Evolutionary conservation across 2,888 invertebrate species (phyloP).

Genomic region (Seladonia tumulorum): DNA sequence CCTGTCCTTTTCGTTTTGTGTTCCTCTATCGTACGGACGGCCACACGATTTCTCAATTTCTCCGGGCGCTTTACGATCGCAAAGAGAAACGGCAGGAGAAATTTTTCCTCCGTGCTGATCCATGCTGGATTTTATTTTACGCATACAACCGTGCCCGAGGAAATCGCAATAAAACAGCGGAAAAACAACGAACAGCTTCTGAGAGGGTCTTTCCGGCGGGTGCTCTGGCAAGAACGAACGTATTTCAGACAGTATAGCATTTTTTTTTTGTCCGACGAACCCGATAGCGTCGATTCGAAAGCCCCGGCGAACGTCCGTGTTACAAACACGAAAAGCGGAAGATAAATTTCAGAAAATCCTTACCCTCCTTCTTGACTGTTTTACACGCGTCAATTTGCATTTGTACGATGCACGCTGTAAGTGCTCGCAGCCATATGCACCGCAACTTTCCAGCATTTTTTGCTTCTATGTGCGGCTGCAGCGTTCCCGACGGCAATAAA

Average conservation of each 20-base stretch:
- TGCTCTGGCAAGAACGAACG: neutral
- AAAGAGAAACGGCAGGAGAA: neutral
- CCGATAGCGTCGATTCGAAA: neutral
- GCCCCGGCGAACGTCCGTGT: neutral
- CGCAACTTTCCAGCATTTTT: neutral
- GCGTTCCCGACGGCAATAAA: neutral
- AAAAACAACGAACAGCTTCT: slow-evolving; percentile 19
- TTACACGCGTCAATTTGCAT: neutral
- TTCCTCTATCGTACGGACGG: neutral
- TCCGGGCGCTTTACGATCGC: slow-evolving; percentile 35
- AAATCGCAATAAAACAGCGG: slow-evolving; percentile 21
- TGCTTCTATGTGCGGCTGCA: neutral
- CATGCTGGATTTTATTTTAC: slow-evolving; percentile 41
- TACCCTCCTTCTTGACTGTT: neutral
- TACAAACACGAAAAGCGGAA: neutral
- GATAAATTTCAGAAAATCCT: neutral
- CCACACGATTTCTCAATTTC: slow-evolving; percentile 19
- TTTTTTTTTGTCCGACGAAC: neutral
- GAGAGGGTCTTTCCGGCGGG: neutral
- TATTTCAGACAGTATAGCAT: neutral
- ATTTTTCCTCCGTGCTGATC: slow-evolving; percentile 21
- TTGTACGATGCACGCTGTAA: neutral
- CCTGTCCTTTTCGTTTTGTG: neutral
- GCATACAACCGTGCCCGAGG: slow-evolving; percentile 13
- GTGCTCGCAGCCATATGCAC: neutral